Percentiles rank a stretch among this genome's conserved stretches.
phyloP scores from a whole-genome alignment of 1,140 invertebrate genomes.

The Saxidomus purpurata region DNA sequence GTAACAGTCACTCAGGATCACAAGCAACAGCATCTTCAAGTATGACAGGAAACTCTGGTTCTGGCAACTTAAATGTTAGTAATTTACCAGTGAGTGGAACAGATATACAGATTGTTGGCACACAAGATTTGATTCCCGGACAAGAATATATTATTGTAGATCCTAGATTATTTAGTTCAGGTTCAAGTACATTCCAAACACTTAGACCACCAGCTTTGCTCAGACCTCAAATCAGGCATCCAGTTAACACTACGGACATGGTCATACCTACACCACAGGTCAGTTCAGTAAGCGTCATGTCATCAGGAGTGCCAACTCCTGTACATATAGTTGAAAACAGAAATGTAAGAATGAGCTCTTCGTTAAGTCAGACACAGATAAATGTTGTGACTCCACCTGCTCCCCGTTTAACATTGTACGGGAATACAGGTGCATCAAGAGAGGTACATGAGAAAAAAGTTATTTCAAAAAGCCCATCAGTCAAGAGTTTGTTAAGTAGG shows the following conservation, averaged over 20 bases:
- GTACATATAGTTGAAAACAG: conserved; percentile 28
- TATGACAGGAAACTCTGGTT: not conserved
- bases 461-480: not conserved
- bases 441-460: not conserved
- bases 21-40: not conserved
- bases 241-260: not conserved
- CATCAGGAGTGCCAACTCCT: not conserved
- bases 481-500: conserved; percentile 6
- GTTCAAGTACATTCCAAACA: not conserved
- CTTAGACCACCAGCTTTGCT: not conserved
- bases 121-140: conserved; percentile 46
- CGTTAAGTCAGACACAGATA: not conserved
- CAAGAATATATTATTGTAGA: conserved; percentile 43
- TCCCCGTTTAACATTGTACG: not conserved
- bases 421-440: not conserved
- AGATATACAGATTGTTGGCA: conserved; percentile 51
- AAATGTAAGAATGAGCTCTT: not conserved
- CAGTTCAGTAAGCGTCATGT: not conserved
- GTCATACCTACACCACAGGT: not conserved
- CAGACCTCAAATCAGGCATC: not conserved
- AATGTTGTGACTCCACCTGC: not conserved
- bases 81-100: not conserved
- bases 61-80: not conserved
- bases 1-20: not conserved
- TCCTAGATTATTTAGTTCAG: not conserved